Evolutionary conservation across 2,888 invertebrate genomes (phyloP), one percentile per base, ranked within the genome.

Genomic region (Lypha dubia): DNA sequence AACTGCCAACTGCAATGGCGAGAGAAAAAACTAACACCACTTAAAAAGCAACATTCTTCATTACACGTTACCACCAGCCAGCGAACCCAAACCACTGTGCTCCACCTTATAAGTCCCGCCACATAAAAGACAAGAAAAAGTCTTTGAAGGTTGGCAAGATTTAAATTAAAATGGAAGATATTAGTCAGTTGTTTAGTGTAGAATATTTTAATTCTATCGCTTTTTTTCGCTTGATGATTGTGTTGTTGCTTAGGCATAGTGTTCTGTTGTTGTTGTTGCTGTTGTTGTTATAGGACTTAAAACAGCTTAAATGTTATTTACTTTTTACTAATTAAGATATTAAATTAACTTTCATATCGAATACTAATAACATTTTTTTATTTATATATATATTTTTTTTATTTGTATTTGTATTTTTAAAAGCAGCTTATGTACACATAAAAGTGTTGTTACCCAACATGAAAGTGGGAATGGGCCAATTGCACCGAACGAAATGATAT

Each of bases 241-340:
- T n/a, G 9, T 35, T n/a, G n/a, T 77, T 58, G 11, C 46, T 3
- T 8, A 62, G 41, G 17, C 20, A 46, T 56, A 49, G 49, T 58
- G 53, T 70, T 74, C 56, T 28, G 28, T 5, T 68, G 65, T 79
- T 60, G 41, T 62, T 76, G n/a, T n/a, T n/a, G n/a, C n/a, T n/a
- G n/a, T n/a, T 28, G 28, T 5, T 68, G 65, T 79, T 60, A 49
- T 62, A 73, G 83, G 79, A 68, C 68, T 83, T 83, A 63, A 49
- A 49, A 58, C 51, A 22, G 80, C 84, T 88, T 88, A 88, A 88
- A 87, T 87, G 87, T 88, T 88, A 88, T 88, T 88, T 88, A 87
- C 87, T 87, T 86, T 83, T 86, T 83, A 86, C 87, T 88, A 88
- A 89, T 88, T 89, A 89, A 89, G 88, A 88, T 88, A 88, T 88